Evolutionary conservation across 2,888 invertebrate genomes (phyloP).

Genomic region (Cryptosula pallasiana): DNA sequence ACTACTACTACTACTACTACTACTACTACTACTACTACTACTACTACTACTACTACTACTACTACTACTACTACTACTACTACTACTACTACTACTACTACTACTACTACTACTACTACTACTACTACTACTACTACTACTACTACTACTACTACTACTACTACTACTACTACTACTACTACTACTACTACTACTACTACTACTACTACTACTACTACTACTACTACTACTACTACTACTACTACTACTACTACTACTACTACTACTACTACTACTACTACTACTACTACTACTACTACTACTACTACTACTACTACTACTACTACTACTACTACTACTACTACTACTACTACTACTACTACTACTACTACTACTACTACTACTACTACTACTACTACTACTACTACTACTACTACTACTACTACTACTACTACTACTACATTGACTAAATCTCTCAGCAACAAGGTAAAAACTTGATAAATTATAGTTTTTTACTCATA

Average conservation of each 20-base stretch:
- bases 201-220: not conserved
- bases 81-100: not conserved
- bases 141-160: not conserved
- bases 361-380: conserved; percentile 2
- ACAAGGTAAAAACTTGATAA: too few relatives aligned
- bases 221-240: not conserved
- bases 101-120: not conserved
- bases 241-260: conserved; percentile 2
- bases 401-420: conserved; percentile 2
- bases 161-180: not conserved
- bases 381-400: conserved; percentile 2
- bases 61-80: not conserved
- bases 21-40: not conserved
- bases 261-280: not conserved
- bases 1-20: not conserved
- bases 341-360: not conserved
- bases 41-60: not conserved
- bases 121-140: conserved; percentile 2
- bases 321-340: not conserved
- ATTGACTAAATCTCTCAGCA: too few relatives aligned
- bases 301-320: not conserved
- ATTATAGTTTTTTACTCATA: too few relatives aligned
- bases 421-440: conserved; percentile 2
- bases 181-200: not conserved
- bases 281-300: not conserved